Evolutionary conservation across 1,140 invertebrate genomes (phyloP), one percentile per base, ranked within the genome.

Genomic region (Polypedilum vanderplanki): DNA sequence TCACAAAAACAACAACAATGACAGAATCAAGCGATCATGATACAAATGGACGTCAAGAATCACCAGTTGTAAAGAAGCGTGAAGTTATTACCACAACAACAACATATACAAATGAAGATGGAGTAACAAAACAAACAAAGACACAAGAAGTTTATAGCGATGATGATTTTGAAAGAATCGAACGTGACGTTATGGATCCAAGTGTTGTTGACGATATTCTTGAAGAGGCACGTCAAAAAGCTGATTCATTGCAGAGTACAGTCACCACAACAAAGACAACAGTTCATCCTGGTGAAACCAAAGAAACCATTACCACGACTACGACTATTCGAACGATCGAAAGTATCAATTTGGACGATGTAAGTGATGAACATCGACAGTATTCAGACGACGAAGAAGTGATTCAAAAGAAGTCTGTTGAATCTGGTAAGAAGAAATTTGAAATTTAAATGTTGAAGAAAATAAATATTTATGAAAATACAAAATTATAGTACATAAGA

Each of bases 331-430:
- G 65, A 70, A 70, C 65, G 65, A 70, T 70, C 65, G 65, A 70
- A 70, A 70, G 65, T 22, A 70, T 70, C n/a, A 70, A 70, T 70
- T 22, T 70, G 9, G 65, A 70, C 20, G 65, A 70, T 20, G 65
- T 70, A 9, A 70, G 17, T 20, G 65, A 70, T 18, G 17, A 1
- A 7, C 15, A 20, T 9, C 17, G 2, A 20, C 15, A 22, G 3
- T 10, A 70, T 70, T 70, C 9, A 3, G 7, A 9, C 18, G 65
- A 70, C 20, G 65, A 70, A 22, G 65, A 70, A 22, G 65, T 70
- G 9, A 70, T 70, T 22, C 65, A 70, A 70, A n/a, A 70, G 17
- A 70, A 70, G 5, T 70, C 20, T 8, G 65, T 70, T 22, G 65
- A 70, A 70, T 70, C 65, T 20, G 17, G 65, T 57, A 57, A 57